phyloP scores from a whole-genome alignment of 2,113 vertebrate genomes.

The Oncorhynchus mykiss region DNA sequence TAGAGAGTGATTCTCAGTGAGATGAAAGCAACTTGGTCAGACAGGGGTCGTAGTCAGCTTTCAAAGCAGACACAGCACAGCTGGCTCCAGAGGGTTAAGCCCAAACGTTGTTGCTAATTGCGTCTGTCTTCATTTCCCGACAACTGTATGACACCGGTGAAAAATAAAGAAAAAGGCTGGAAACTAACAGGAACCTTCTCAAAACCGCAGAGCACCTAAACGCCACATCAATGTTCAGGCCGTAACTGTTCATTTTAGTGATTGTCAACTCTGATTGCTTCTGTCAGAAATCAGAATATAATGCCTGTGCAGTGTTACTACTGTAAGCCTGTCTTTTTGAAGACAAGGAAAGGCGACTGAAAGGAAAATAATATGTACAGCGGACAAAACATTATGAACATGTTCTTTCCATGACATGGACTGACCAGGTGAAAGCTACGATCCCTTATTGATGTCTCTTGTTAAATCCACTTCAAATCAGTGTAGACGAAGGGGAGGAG shows the following conservation, averaged over 20 bases:
- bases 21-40: slow-evolving; percentile 63
- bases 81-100: slow-evolving; percentile 53
- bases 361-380: slow-evolving; percentile 56
- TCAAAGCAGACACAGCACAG: slow-evolving; percentile 68
- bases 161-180: slow-evolving; percentile 47
- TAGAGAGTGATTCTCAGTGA: slow-evolving; percentile 52
- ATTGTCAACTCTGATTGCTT: slow-evolving; percentile 67
- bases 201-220: slow-evolving; percentile 67
- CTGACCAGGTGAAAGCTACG: no score
- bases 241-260: slow-evolving; percentile 60
- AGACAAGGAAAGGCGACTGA: slow-evolving; percentile 42
- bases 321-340: slow-evolving; percentile 53
- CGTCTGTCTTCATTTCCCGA: slow-evolving; percentile 70
- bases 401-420: slow-evolving; percentile 4
- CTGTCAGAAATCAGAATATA: slow-evolving; percentile 71
- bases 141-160: slow-evolving; percentile 57
- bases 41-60: slow-evolving; percentile 66
- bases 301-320: slow-evolving; percentile 60
- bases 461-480: no score
- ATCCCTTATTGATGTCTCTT: no score
- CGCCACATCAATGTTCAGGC: slow-evolving; percentile 51
- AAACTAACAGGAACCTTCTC: slow-evolving; percentile 60
- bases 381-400: no score
- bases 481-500: no score
- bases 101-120: slow-evolving; percentile 65